These are phyloP conservation scores for Omphaloscelis lunosa DNA, from an alignment of 2,888 invertebrate species.

Conservation along the genomic window DNA sequence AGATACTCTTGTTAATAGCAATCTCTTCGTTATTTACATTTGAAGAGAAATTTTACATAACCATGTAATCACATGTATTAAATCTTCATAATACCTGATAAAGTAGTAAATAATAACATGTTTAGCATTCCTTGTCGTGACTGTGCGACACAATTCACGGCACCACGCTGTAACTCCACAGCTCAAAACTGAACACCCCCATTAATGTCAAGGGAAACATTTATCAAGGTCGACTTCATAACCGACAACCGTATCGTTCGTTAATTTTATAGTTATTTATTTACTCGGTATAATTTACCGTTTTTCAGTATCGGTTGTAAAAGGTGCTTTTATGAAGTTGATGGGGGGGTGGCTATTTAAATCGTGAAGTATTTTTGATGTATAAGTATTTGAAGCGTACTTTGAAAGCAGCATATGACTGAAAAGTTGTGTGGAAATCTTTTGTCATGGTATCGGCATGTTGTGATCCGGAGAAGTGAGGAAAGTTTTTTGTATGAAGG, in stretches of 20 bases:
- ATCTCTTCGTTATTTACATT: neutral
- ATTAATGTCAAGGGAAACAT: conserved; percentile 67
- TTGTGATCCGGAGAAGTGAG: neutral
- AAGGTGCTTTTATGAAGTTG: conserved; percentile 11
- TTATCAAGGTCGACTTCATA: conserved; percentile 62
- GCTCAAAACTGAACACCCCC: conserved; percentile 61
- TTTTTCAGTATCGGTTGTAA: conserved; percentile 40
- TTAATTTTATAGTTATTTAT: conserved; percentile 61
- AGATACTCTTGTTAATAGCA: neutral
- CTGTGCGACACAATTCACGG: conserved; percentile 64
- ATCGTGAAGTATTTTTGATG: neutral
- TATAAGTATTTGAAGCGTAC: neutral
- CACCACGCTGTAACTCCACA: conserved; percentile 60
- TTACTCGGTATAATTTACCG: conserved; percentile 38
- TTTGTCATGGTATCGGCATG: neutral
- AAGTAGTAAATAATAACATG: conserved; percentile 49
- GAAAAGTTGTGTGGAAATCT: neutral
- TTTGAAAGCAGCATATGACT: neutral
- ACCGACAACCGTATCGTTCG: conserved; percentile 55
- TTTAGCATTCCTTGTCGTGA: conserved; percentile 65
- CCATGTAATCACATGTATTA: conserved; percentile 24
- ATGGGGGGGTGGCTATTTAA: neutral
- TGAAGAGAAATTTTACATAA: neutral
- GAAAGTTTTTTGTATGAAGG: neutral
- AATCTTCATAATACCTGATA: conserved; percentile 35